Base-by-base conservation (phyloP, 2,888 invertebrate genomes). In the Tetropium fuscum region DNA sequence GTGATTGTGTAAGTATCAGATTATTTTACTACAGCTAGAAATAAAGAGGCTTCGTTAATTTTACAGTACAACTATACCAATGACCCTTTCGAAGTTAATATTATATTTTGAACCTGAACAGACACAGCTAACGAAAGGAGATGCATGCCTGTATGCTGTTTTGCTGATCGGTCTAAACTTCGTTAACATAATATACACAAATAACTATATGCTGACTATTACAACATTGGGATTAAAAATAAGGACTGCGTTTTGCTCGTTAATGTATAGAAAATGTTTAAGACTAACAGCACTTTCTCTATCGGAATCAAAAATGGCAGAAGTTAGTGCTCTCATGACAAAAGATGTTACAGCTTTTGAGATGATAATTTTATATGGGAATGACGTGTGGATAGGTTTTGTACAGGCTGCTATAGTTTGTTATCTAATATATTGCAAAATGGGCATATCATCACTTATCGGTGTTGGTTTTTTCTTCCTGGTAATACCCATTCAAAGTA, bases 261-360 rank as follows among this genome's bases (percentile, higher is more conserved):
- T 93, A n/a, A 85, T 94, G 51, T 93, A 91, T 73, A 84, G 93
- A 77, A 95, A 95, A 60, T 66, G 71, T 5, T 59, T 79, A 34
- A 70, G 64, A 53, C 48, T 77, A 44, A 71, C 71, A 3, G 49
- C 65, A 2, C 53, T 85, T 0, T 89, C 93, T 0, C 74, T 93
- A 60, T 87, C 88, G 2, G 86, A 90, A 73, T 90, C 92, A 3
- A 91, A 92, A 1, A 82, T 84, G 30, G 88, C 88, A 1, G 87
- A 87, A 76, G 85, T 88, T 59, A 93, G 97, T 25, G 97, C 96
- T 74, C 85, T 97, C 10, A 84, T 98, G 58, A 94, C 95, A 1
- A 97, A 96, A 78, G 98, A 98, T 80, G 93, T 97, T 63, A 90
- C 90, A 71, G 87, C 95, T 47, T 94, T 97, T 78, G 97, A 97